Conservation (phyloP, 2,113 vertebrate genomes). For the Numenius arquata region DNA sequence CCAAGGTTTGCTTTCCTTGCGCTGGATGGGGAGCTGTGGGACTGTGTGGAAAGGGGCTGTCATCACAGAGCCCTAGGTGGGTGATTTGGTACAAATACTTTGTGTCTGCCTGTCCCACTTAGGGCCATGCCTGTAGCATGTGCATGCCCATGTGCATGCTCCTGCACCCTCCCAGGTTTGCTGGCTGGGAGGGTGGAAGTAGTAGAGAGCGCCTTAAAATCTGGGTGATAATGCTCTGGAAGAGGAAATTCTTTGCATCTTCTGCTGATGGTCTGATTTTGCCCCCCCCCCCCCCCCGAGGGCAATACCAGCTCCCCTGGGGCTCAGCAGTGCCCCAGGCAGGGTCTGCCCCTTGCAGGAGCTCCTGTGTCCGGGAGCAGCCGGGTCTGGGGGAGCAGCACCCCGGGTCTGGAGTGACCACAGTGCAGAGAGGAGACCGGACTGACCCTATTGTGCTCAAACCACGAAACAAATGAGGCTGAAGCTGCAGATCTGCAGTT, state of each 20-base stretch:
- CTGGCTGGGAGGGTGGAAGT: neutral
- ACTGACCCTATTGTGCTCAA: slow-evolving; percentile 9
- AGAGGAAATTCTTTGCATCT: neutral
- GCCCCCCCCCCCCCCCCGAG: neutral
- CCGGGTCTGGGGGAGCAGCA: neutral
- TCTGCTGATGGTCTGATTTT: neutral
- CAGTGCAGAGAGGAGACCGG: neutral
- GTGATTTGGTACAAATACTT: neutral
- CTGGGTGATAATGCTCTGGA: neutral
- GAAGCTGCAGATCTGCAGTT: neutral
- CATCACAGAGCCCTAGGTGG: neutral
- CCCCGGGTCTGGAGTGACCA: fast-evolving
- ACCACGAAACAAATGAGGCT: slow-evolving; percentile 29
- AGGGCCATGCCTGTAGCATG: neutral
- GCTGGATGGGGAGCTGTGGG: neutral
- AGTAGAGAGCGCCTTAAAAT: neutral
- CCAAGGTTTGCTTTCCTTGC: neutral
- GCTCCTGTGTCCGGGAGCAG: neutral
- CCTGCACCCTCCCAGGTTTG: neutral
- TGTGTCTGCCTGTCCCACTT: neutral
- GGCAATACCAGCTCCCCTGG: neutral
- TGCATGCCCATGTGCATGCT: too few relatives aligned
- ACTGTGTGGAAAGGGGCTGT: neutral
- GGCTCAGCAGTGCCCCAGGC: neutral
- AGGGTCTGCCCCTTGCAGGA: fast-evolving